Percentiles rank a stretch among this genome's conserved stretches.
Conservation (phyloP, 2,113 vertebrate genomes). For the Pteronura brasiliensis region DNA sequence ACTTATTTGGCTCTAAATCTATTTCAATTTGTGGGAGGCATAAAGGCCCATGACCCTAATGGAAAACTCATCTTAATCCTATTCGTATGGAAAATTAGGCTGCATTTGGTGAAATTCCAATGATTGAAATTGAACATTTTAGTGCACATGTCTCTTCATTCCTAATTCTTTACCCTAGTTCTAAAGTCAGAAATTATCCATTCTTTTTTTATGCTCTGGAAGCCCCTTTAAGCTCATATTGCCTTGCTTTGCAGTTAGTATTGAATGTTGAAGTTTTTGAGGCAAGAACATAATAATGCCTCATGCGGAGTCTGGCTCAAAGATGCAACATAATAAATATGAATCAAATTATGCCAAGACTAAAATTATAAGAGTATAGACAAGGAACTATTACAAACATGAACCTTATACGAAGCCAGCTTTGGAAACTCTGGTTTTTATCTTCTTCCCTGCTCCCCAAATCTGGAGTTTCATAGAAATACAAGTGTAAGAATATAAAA, state of each 20-base stretch:
- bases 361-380: neutral
- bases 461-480: neutral
- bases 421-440: neutral
- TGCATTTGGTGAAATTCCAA: neutral
- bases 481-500: neutral
- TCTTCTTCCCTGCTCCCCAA: neutral
- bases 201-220: neutral
- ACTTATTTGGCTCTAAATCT: neutral
- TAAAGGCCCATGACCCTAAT: neutral
- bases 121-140: slow-evolving; percentile 11
- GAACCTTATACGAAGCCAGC: neutral
- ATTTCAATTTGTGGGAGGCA: neutral
- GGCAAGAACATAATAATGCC: neutral
- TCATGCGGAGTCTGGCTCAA: neutral
- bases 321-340: neutral
- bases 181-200: neutral
- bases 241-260: neutral
- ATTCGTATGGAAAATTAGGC: neutral
- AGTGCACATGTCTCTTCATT: neutral
- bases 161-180: neutral
- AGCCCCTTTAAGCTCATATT: neutral
- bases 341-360: slow-evolving; percentile 3
- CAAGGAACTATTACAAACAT: neutral
- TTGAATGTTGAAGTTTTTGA: neutral
- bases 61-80: neutral